Conservation (phyloP, 1,140 invertebrate species). For the Littorina saxatilis region DNA sequence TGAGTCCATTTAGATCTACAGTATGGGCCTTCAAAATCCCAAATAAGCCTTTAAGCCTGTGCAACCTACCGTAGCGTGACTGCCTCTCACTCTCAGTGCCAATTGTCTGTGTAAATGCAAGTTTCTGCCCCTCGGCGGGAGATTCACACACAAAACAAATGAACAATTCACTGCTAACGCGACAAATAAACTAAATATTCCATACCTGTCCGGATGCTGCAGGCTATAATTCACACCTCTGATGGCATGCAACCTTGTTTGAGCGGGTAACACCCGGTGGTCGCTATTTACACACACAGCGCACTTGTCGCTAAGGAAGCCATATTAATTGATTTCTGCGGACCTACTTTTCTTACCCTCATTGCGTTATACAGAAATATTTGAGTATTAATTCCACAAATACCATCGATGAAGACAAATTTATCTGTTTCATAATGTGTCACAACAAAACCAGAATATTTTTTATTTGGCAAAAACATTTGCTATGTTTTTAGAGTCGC, state of each 20-base stretch:
- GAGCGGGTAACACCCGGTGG: neutral
- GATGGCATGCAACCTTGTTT: neutral
- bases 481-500: neutral
- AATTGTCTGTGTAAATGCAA: neutral
- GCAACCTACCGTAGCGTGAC: too few species aligned
- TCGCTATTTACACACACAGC: slow-evolving; percentile 49
- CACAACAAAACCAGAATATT: neutral
- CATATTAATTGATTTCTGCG: slow-evolving; percentile 45
- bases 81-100: too few species aligned
- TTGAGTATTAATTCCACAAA: too few species aligned
- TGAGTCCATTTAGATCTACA: too few species aligned
- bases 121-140: neutral
- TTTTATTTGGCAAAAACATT: neutral
- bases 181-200: neutral
- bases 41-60: too few species aligned
- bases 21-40: too few species aligned
- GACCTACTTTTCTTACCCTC: neutral
- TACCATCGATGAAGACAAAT: too few species aligned
- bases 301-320: slow-evolving; percentile 61
- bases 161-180: neutral
- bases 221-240: neutral
- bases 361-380: too few species aligned
- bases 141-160: neutral
- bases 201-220: neutral
- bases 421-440: too few species aligned